Percentiles rank a stretch among this genome's conserved stretches.
phyloP scores from a whole-genome alignment of 2,888 invertebrate genomes.

The Drosophila paucipuncta region DNA sequence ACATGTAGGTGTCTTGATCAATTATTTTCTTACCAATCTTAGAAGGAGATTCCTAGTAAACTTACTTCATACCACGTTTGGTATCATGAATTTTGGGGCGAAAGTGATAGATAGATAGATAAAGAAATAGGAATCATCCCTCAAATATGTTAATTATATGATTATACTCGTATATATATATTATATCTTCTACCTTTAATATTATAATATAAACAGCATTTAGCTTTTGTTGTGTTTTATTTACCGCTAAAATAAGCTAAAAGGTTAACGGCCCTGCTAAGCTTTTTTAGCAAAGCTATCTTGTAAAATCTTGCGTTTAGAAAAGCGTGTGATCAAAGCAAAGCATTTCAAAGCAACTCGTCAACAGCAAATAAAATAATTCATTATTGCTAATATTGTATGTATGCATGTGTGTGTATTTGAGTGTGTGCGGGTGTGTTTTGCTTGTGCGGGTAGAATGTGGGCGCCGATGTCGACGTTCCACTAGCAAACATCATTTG shows the following conservation, averaged over 20 bases:
- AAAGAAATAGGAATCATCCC: no score
- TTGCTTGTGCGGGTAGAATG: conserved; percentile 9
- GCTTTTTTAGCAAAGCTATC: conserved; percentile 7
- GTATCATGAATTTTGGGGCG: not conserved
- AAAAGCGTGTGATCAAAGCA: conserved; percentile 3
- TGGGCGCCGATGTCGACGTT: conserved; percentile 18
- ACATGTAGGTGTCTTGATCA: not conserved
- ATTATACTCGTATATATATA: no score
- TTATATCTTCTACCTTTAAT: no score
- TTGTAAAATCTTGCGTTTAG: not conserved
- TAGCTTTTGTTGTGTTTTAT: not conserved
- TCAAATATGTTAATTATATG: no score
- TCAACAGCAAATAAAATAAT: not conserved
- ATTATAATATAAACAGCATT: not conserved
- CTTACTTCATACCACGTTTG: not conserved
- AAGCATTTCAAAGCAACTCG: not conserved
- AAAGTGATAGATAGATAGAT: not conserved
- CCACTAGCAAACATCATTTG: conserved; percentile 57
- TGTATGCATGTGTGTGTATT: not conserved
- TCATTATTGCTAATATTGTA: not conserved
- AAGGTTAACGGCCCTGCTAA: not conserved
- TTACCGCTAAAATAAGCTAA: not conserved
- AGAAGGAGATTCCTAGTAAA: not conserved
- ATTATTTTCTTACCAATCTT: not conserved
- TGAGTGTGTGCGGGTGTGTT: not conserved